These are phyloP conservation scores for Acrocephalus arundinaceus DNA, from an alignment of 2,113 vertebrate species.

Conservation along the genomic window DNA sequence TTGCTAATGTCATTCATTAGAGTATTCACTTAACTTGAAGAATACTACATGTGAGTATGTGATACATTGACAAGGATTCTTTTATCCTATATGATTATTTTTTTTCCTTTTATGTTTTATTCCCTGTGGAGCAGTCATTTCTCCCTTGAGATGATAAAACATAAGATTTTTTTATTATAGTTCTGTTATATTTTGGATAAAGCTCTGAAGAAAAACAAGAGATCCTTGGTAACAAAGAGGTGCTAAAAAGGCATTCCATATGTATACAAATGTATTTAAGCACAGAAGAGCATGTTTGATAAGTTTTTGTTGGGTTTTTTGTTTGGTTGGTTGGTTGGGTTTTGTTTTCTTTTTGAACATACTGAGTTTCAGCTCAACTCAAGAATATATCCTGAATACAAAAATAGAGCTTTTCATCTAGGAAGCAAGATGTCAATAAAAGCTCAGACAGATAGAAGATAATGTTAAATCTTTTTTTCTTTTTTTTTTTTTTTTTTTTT, in stretches of 20 bases:
- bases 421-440: background rate
- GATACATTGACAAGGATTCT: background rate
- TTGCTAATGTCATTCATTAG: background rate
- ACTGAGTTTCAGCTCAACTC: background rate
- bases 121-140: background rate
- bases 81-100: background rate
- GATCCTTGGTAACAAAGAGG: background rate
- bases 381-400: background rate
- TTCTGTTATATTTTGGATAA: background rate
- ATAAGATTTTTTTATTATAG: background rate
- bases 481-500: background rate
- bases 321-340: background rate
- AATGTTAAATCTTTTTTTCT: background rate
- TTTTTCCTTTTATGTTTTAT: background rate
- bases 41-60: background rate
- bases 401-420: background rate
- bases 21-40: background rate
- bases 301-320: background rate
- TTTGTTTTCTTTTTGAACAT: background rate
- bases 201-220: background rate
- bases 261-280: background rate
- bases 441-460: background rate
- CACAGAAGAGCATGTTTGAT: background rate
- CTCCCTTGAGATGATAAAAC: background rate
- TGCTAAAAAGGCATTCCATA: background rate